phyloP scores from a whole-genome alignment of 2,113 vertebrate species.

The Microtus montanus region DNA sequence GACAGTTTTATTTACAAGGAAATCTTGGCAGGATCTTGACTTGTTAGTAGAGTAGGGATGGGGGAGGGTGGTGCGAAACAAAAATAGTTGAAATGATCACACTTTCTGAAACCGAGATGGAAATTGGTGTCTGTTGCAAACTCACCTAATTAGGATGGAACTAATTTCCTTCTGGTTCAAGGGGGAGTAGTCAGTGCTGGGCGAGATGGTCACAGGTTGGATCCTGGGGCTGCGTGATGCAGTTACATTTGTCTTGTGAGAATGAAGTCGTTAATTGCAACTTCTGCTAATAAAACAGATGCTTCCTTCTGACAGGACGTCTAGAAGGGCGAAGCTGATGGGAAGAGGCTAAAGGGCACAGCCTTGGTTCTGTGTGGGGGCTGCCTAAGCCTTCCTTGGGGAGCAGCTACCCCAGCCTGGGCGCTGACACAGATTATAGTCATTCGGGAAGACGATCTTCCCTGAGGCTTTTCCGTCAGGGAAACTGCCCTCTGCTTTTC shows the following conservation, averaged over 20 bases:
- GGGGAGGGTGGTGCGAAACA: slow-evolving; percentile 75
- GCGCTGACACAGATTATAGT: not conserved
- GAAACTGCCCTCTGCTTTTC: not conserved
- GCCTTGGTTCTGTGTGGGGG: no score
- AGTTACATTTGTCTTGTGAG: slow-evolving; percentile 7
- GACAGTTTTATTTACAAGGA: slow-evolving; percentile 82
- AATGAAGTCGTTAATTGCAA: slow-evolving; percentile 38
- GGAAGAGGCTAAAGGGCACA: not conserved
- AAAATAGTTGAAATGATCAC: slow-evolving; percentile 84
- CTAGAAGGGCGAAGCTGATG: not conserved
- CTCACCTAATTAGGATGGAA: slow-evolving; percentile 84
- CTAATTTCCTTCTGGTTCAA: slow-evolving; percentile 83
- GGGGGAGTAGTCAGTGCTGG: slow-evolving; percentile 14
- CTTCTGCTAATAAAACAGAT: slow-evolving; percentile 19
- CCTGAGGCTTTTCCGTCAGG: not conserved
- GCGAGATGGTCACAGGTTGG: slow-evolving; percentile 63
- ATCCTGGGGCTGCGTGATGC: not conserved
- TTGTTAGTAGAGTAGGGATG: slow-evolving; percentile 79
- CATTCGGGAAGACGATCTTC: not conserved
- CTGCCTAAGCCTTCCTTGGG: not conserved
- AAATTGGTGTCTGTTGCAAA: slow-evolving; percentile 83
- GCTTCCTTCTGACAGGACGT: not conserved
- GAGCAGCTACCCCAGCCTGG: not conserved
- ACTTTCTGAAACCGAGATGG: slow-evolving; percentile 79
- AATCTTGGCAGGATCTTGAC: slow-evolving; percentile 80